These are phyloP conservation scores for Philotrypesis tridentata DNA, from an alignment of 1,140 invertebrate genomes.

Conservation along the genomic window DNA sequence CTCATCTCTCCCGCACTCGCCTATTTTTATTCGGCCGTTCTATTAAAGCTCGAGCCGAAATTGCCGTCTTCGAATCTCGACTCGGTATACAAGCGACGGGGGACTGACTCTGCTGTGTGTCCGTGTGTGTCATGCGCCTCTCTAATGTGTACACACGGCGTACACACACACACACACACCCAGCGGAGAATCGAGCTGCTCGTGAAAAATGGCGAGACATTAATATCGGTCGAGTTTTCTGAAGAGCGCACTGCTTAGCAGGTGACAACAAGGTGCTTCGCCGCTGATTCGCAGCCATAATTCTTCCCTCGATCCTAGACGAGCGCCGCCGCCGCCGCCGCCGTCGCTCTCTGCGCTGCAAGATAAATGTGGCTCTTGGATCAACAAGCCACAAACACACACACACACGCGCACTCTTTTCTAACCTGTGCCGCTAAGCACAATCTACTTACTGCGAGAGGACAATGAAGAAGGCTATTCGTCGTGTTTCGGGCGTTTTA, in stretches of 20 bases:
- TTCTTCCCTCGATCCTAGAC: constrained; percentile 59
- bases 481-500: neutral
- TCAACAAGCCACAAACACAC: too few relatives aligned
- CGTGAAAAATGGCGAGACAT: constrained; percentile 46
- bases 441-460: neutral
- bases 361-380: constrained; percentile 44
- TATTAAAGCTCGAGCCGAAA: constrained; percentile 15
- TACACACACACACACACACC: neutral
- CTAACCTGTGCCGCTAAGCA: constrained; percentile 22
- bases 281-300: constrained; percentile 68
- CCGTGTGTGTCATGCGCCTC: too few relatives aligned
- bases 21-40: constrained; percentile 40
- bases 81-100: too few relatives aligned
- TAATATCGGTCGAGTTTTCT: constrained; percentile 39
- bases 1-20: neutral
- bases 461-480: neutral
- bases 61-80: constrained; percentile 22
- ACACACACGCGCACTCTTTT: too few relatives aligned
- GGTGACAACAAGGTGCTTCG: constrained; percentile 63
- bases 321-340: constrained; percentile 32
- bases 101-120: too few relatives aligned
- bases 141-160: too few relatives aligned
- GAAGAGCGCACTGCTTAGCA: constrained; percentile 32
- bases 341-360: neutral
- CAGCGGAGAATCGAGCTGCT: neutral